These are phyloP conservation scores for Clinocottus analis DNA, from an alignment of 2,113 vertebrate genomes.

Conservation along the genomic window DNA sequence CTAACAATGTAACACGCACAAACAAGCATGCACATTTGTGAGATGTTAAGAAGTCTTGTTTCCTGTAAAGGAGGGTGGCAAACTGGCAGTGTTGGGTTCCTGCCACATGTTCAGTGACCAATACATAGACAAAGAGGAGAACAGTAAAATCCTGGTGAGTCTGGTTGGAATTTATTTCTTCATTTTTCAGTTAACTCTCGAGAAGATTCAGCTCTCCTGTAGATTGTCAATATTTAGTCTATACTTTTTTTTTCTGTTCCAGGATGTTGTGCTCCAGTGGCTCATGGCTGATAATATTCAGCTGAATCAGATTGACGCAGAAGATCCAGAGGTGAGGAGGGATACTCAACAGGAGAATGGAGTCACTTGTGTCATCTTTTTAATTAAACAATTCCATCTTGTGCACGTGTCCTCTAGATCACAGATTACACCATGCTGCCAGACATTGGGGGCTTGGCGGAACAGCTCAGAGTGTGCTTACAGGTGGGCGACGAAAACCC, in stretches of 20 bases:
- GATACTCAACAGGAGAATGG: not conserved
- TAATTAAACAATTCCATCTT: not conserved
- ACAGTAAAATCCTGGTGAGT: slow-evolving; percentile 94
- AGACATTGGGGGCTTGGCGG: slow-evolving; percentile 88
- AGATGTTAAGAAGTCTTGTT: not conserved
- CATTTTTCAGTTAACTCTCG: not conserved
- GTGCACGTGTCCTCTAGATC: slow-evolving; percentile 83
- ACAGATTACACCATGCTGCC: slow-evolving; percentile 96
- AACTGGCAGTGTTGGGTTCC: slow-evolving; percentile 93
- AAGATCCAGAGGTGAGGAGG: slow-evolving; percentile 92
- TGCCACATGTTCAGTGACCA: slow-evolving; percentile 98
- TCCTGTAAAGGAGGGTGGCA: slow-evolving; percentile 84
- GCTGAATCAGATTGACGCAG: slow-evolving; percentile 94
- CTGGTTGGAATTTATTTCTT: not conserved
- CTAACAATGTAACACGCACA: not conserved
- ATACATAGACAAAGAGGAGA: slow-evolving; percentile 98
- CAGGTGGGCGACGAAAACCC: slow-evolving; percentile 97
- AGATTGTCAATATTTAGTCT: not conserved
- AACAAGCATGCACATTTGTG: not conserved
- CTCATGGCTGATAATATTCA: slow-evolving; percentile 91
- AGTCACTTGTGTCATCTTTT: not conserved
- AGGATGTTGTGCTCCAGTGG: slow-evolving; percentile 98
- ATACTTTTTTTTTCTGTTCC: slow-evolving; percentile 8
- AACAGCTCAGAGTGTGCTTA: slow-evolving; percentile 90
- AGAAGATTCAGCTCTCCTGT: not conserved